Percentiles rank a stretch among this genome's conserved stretches.
Evolutionary conservation across 2,797 vertebrate genomes (phyloP).

Genomic region (Halcyon chelicuti): DNA sequence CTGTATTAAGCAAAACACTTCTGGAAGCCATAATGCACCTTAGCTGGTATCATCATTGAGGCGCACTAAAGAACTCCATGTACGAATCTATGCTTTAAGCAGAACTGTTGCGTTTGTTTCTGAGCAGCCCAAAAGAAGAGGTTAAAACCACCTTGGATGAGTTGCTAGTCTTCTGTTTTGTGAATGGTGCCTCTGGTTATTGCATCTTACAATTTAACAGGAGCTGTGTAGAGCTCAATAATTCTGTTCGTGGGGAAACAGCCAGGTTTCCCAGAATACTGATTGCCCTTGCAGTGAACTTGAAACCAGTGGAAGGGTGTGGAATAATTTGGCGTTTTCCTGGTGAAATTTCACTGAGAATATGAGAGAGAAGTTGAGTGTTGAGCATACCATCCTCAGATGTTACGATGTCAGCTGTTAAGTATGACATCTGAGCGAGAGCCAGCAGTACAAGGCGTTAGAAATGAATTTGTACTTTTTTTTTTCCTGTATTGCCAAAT

Average conservation of each 20-base stretch:
- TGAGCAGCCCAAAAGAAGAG: not conserved
- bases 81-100: not conserved
- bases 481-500: not conserved
- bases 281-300: not conserved
- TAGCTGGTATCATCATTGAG: not conserved
- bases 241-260: not conserved
- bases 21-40: not conserved
- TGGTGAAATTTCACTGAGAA: not conserved
- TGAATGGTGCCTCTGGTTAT: not conserved
- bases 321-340: not conserved
- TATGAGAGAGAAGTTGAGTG: not conserved
- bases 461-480: not conserved
- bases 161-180: not conserved
- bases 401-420: not conserved
- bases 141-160: not conserved
- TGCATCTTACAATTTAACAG: not conserved
- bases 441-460: not conserved
- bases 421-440: not conserved
- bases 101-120: not conserved
- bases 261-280: not conserved
- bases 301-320: not conserved
- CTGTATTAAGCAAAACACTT: not conserved
- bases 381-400: not conserved
- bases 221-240: not conserved
- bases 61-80: not conserved